These are phyloP conservation scores for Drosophila setifemur DNA, from an alignment of 1,140 invertebrate genomes.

Conservation along the genomic window DNA sequence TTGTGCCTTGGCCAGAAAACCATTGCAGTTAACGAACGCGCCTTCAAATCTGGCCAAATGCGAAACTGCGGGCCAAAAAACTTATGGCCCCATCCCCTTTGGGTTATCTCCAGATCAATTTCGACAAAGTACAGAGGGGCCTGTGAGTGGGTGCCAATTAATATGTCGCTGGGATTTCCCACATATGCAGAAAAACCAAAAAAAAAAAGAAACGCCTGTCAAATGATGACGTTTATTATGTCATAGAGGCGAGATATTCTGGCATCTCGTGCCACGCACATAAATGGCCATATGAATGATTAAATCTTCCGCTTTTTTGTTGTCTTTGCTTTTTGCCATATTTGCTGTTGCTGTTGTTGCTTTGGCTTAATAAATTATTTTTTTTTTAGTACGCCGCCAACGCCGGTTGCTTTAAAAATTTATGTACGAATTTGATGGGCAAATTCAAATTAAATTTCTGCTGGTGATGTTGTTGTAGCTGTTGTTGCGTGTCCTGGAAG, in stretches of 20 bases:
- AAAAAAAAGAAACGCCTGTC: constrained; percentile 29
- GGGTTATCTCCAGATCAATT: constrained; percentile 28
- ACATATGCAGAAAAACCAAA: too few species aligned
- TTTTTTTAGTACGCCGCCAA: constrained; percentile 19
- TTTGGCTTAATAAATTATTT: constrained; percentile 52
- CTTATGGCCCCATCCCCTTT: constrained; percentile 33
- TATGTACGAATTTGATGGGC: constrained; percentile 69
- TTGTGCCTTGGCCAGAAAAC: constrained; percentile 62
- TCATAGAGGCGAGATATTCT: constrained; percentile 30
- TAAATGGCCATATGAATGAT: constrained; percentile 68
- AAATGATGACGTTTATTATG: constrained; percentile 69
- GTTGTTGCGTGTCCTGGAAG: constrained; percentile 32
- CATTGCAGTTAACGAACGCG: constrained; percentile 68
- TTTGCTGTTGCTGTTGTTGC: too few species aligned
- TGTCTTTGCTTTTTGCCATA: too few species aligned
- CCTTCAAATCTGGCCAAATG: constrained; percentile 41
- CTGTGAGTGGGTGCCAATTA: constrained; percentile 44
- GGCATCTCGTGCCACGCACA: constrained; percentile 26
- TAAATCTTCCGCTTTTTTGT: constrained; percentile 31
- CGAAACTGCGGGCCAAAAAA: constrained; percentile 39
- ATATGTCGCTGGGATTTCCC: constrained; percentile 49
- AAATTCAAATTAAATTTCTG: constrained; percentile 78
- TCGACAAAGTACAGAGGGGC: neutral
- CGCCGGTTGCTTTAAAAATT: constrained; percentile 53
- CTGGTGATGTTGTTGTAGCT: constrained; percentile 32